A percentile compares a stretch with the other conserved stretches of the same genome.
These are phyloP conservation scores for Acanthosoma haemorrhoidale DNA, from an alignment of 2,888 invertebrate species.

Conservation along the genomic window DNA sequence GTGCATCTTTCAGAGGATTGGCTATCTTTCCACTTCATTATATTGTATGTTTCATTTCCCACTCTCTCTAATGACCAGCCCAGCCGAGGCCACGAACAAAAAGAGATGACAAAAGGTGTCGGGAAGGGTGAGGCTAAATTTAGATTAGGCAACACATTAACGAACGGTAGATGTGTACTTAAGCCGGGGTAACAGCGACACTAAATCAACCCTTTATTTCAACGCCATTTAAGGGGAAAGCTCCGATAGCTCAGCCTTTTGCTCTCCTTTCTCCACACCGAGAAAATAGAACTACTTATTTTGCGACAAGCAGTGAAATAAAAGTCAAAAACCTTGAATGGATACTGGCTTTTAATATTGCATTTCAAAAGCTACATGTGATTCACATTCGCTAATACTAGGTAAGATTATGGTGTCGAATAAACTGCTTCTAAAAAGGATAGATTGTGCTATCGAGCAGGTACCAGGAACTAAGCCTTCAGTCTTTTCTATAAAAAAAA, in stretches of 20 bases:
- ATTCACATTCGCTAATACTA: too few species aligned
- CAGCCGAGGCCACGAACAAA: background rate
- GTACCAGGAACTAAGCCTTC: too few species aligned
- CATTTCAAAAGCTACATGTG: too few species aligned
- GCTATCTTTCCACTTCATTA: slow-evolving; percentile 25
- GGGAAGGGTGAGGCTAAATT: background rate
- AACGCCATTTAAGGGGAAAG: slow-evolving; percentile 4
- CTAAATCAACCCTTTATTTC: slow-evolving; percentile 28
- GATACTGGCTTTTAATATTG: too few species aligned
- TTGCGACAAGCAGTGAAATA: background rate
- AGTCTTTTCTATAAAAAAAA: too few species aligned
- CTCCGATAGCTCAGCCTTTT: slow-evolving; percentile 8
- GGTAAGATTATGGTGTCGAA: too few species aligned
- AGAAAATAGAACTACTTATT: background rate
- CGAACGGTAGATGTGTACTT: slow-evolving; percentile 21
- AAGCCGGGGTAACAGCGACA: background rate
- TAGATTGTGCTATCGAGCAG: too few species aligned
- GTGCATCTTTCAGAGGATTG: background rate
- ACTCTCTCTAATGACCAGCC: background rate
- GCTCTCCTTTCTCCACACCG: background rate
- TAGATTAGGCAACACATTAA: slow-evolving; percentile 26
- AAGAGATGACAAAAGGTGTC: slow-evolving; percentile 27
- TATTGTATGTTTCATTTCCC: slow-evolving; percentile 6
- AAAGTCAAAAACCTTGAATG: too few species aligned
- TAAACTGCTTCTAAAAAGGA: too few species aligned